Evolutionary conservation across 2,888 invertebrate species (phyloP).

Genomic region (Operophtera brumata): DNA sequence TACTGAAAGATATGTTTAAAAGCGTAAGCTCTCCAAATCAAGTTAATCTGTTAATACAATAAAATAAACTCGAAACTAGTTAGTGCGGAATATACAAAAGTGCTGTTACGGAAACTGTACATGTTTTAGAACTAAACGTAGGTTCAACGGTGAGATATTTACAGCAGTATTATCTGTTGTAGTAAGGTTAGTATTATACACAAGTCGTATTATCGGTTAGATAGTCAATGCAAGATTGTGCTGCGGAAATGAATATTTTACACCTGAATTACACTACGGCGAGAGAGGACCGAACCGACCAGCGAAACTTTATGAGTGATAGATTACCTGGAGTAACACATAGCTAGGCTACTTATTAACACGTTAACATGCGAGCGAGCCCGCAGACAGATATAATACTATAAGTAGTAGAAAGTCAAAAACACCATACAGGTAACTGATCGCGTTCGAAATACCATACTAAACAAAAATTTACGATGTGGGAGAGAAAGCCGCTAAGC

Average conservation of each 20-base stretch:
- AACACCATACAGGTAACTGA: no score
- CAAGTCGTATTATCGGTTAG: conserved; percentile 73
- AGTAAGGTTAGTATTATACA: conserved; percentile 71
- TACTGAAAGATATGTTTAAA: conserved; percentile 76
- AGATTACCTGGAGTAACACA: neutral
- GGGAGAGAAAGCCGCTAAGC: no score
- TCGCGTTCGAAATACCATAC: no score
- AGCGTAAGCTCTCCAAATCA: conserved; percentile 80
- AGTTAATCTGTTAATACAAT: conserved; percentile 70
- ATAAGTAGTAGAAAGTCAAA: neutral
- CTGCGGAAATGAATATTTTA: conserved; percentile 79
- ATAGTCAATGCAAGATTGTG: conserved; percentile 80
- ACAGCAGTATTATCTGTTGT: conserved; percentile 76
- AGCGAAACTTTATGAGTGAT: neutral
- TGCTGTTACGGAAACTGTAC: conserved; percentile 81
- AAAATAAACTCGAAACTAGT: conserved; percentile 79
- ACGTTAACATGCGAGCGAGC: no score
- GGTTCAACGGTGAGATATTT: conserved; percentile 80
- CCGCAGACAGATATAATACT: no score
- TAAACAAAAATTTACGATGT: no score
- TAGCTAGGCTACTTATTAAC: no score
- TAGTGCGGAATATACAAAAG: conserved; percentile 80
- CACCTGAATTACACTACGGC: conserved; percentile 16
- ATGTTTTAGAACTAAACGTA: conserved; percentile 82
- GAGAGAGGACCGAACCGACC: conserved; percentile 10